These are phyloP conservation scores for Reticulitermes lucifugus DNA, from an alignment of 2,888 invertebrate species.

Conservation along the genomic window DNA sequence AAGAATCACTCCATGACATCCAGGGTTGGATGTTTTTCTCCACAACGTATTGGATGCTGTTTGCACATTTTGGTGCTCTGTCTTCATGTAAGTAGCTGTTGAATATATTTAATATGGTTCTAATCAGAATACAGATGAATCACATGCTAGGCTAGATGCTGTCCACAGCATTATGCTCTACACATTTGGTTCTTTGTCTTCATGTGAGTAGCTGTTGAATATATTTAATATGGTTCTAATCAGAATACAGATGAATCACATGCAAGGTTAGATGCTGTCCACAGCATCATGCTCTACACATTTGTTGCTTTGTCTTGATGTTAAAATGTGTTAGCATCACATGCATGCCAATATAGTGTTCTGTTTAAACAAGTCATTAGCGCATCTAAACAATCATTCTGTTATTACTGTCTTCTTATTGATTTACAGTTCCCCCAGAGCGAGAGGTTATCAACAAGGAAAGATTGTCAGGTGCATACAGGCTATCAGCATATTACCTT, in stretches of 20 bases:
- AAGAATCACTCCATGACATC: conserved; percentile 80
- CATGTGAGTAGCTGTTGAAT: conserved; percentile 71
- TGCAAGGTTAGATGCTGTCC: conserved; percentile 87
- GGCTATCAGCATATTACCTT: conserved; percentile 82
- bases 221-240: conserved; percentile 78
- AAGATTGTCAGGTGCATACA: conserved; percentile 80
- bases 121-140: conserved; percentile 79
- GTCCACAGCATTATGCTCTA: conserved; percentile 65
- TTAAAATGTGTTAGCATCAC: conserved; percentile 64
- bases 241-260: conserved; percentile 75
- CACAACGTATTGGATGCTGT: conserved; percentile 85
- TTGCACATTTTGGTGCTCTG: conserved; percentile 81
- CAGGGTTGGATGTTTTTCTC: conserved; percentile 89
- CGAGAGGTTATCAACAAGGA: conserved; percentile 85
- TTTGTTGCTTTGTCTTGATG: conserved; percentile 84
- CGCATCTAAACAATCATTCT: too few species aligned
- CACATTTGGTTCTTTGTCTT: conserved; percentile 80
- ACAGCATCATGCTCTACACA: conserved; percentile 85
- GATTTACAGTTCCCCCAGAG: conserved; percentile 78
- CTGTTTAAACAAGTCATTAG: too few species aligned
- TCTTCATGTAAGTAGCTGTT: conserved; percentile 76
- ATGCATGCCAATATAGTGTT: too few species aligned
- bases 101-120: conserved; percentile 74
- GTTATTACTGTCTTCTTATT: too few species aligned
- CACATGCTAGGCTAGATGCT: conserved; percentile 82